phyloP scores from a whole-genome alignment of 1,140 invertebrate genomes.

The Drosophila obscura region DNA sequence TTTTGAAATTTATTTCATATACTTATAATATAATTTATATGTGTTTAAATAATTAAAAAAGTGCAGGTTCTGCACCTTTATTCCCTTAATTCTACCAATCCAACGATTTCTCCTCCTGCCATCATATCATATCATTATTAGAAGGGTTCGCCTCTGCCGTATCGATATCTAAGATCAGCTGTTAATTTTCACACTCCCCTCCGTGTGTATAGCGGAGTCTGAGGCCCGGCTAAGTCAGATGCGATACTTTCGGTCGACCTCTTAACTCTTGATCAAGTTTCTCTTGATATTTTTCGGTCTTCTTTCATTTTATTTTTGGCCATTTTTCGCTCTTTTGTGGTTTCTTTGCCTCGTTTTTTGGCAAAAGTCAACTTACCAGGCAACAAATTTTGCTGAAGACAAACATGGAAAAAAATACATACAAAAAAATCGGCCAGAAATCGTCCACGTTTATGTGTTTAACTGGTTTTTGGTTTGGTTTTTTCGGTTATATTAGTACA shows the following conservation, averaged over 20 bases:
- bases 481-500: conserved; percentile 25
- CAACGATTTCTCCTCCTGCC: too few relatives aligned
- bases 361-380: conserved; percentile 68
- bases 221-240: conserved; percentile 55
- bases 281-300: conserved; percentile 63
- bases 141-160: conserved; percentile 1
- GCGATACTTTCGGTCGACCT: conserved; percentile 46
- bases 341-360: conserved; percentile 43
- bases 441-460: conserved; percentile 55
- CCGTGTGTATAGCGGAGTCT: conserved; percentile 55
- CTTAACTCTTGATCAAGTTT: conserved; percentile 77
- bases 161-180: conserved; percentile 49
- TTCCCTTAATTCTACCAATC: too few relatives aligned
- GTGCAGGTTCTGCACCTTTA: too few relatives aligned
- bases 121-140: conserved; percentile 3
- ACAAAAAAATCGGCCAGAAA: conserved; percentile 20
- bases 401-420: conserved; percentile 44
- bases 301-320: conserved; percentile 57
- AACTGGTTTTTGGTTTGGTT: conserved; percentile 67
- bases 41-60: too few relatives aligned
- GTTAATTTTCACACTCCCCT: conserved; percentile 52
- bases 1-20: too few relatives aligned
- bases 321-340: conserved; percentile 29
- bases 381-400: conserved; percentile 65
- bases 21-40: too few relatives aligned